Base-by-base conservation (phyloP, 1,140 invertebrate genomes). In the Monochamus saltuarius region DNA sequence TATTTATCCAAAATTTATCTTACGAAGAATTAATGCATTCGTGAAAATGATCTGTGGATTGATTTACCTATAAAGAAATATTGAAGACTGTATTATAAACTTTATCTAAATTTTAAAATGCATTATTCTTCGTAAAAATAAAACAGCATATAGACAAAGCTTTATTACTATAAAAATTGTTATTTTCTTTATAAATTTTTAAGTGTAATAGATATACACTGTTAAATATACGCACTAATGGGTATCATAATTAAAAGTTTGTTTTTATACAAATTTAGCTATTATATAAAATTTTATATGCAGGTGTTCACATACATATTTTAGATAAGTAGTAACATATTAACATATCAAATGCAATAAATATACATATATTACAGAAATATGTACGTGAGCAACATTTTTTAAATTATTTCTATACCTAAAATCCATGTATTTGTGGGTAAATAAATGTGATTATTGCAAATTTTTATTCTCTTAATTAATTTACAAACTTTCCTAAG, bases 371-470 rank as follows among this genome's bases (percentile, higher is more conserved):
- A 46, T 54, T 54, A 38, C 43, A 35, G 37, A 59, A 58, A 62
- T 50, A 47, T 59, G 60, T 62, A 46, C 50, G 53, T 61, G 56
- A 52, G n/a, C 9, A 11, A 46, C 29, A 61, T 35, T 56, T 65
- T 66, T 66, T 47, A 22, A 49, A 59, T 66, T 66, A 66, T 66
- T 66, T 66, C 60, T 66, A 52, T 49, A 58, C 59, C 53, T 61
- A 58, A 61, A 54, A 65, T 59, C 59, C 60, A 66, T 66, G 64
- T 66, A 66, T 62, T 59, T 66, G 60, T 66, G 64, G 60, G 64
- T 66, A 57, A 66, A 66, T 66, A 66, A 66, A 66, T 66, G 64
- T 66, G 60, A 66, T 62, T 51, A 66, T 50, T 61, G 51, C 56
- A 50, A 10, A 29, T 22, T 17, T n/a, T 36, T 13, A 13, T 4